A percentile compares a stretch with the other conserved stretches of the same genome.
Evolutionary conservation across 2,113 vertebrate species (phyloP).

Genomic region (Australoheros scitulus): DNA sequence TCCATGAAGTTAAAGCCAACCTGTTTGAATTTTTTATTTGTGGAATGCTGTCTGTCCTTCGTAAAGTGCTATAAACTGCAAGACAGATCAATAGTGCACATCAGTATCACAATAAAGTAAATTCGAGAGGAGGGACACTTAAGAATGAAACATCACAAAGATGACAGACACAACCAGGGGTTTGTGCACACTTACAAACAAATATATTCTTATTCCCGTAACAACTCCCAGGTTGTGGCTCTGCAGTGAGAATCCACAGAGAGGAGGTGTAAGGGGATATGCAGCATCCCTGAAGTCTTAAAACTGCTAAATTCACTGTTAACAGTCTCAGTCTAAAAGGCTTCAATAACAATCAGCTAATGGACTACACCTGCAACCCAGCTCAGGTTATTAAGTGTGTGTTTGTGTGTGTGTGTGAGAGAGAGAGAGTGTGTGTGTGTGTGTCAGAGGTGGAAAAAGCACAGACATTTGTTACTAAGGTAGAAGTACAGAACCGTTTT

Average conservation of each 20-base stretch:
- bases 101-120: neutral
- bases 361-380: conserved; percentile 43
- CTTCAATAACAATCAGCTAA: conserved; percentile 58
- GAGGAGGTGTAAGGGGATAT: conserved; percentile 34
- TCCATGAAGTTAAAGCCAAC: neutral
- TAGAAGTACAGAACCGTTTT: no score
- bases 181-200: neutral
- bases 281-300: conserved; percentile 32
- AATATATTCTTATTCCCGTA: neutral
- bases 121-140: neutral
- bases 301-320: conserved; percentile 33
- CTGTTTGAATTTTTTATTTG: neutral
- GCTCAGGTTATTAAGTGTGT: conserved; percentile 19
- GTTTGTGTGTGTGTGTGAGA: neutral
- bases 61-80: neutral
- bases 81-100: neutral
- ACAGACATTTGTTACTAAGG: no score
- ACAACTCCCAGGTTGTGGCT: neutral
- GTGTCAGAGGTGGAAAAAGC: no score
- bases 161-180: neutral
- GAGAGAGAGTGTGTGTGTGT: no score
- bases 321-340: conserved; percentile 31
- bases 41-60: neutral
- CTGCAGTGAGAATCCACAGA: neutral
- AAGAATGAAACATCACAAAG: neutral